These are phyloP conservation scores for Electrona antarctica DNA, from an alignment of 2,113 vertebrate genomes.

Conservation along the genomic window DNA sequence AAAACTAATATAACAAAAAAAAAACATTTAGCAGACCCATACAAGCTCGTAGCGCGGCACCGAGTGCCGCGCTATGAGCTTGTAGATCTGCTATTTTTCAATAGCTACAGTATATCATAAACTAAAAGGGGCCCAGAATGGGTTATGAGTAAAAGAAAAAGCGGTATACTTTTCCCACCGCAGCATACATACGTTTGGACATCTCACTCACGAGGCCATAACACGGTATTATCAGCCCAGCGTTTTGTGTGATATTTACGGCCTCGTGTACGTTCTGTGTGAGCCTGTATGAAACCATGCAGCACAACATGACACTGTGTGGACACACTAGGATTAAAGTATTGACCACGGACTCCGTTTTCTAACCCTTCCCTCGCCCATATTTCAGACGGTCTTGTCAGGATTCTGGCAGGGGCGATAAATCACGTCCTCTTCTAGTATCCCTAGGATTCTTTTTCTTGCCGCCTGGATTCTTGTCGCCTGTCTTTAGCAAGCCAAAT, in stretches of 20 bases:
- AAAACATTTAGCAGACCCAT: no score
- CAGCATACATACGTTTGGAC: neutral
- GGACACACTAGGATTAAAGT: conserved; percentile 68
- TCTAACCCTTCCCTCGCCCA: conserved; percentile 52
- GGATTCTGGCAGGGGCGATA: conserved; percentile 74
- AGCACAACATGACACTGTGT: conserved; percentile 53
- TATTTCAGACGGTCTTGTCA: conserved; percentile 73
- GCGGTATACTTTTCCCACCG: no score
- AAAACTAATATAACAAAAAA: no score
- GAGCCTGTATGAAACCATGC: conserved; percentile 41
- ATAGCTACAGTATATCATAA: no score
- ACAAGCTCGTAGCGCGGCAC: no score
- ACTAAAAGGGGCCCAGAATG: no score
- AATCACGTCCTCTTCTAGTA: conserved; percentile 77
- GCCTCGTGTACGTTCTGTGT: conserved; percentile 32
- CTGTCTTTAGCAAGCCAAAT: conserved; percentile 83
- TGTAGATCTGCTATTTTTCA: no score
- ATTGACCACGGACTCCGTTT: conserved; percentile 66
- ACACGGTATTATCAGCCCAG: neutral
- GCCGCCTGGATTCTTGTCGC: conserved; percentile 73
- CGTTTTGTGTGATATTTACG: conserved; percentile 40
- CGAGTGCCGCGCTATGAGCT: no score
- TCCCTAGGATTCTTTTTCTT: conserved; percentile 70
- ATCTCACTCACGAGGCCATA: neutral
- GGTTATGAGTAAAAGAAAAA: no score